phyloP scores from a whole-genome alignment of 2,888 invertebrate species.

The Dysmachus trigonus region DNA sequence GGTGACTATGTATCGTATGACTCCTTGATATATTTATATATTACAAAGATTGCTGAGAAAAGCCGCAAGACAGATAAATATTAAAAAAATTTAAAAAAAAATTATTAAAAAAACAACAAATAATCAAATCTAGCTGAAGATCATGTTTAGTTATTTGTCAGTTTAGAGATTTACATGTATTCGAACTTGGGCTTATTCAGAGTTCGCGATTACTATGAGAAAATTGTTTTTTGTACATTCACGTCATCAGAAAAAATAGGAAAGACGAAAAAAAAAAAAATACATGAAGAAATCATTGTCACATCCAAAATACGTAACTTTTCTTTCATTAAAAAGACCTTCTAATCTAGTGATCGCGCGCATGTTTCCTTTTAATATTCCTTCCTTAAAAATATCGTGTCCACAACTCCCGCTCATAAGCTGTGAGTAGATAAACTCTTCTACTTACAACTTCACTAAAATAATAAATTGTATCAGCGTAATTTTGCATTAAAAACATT shows the following conservation, averaged over 20 bases:
- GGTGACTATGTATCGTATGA: slow-evolving; percentile 15
- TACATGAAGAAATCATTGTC: slow-evolving; percentile 11
- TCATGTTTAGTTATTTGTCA: slow-evolving; percentile 26
- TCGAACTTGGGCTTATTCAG: slow-evolving; percentile 23
- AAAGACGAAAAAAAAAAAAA: slow-evolving; percentile 5
- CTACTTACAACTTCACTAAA: neutral
- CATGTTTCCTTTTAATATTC: neutral
- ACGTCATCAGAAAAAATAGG: neutral
- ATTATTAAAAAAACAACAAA: neutral
- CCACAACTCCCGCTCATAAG: neutral
- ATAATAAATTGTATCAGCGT: neutral
- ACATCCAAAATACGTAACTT: neutral
- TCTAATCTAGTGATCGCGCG: neutral
- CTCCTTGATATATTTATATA: slow-evolving; percentile 38
- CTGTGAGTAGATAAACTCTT: neutral
- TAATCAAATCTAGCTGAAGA: slow-evolving; percentile 35
- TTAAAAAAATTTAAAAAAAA: neutral
- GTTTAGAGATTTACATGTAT: slow-evolving; percentile 11
- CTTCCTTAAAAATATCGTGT: neutral
- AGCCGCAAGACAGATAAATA: neutral
- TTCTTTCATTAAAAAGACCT: slow-evolving; percentile 26
- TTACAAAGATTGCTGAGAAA: neutral
- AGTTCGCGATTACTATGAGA: neutral
- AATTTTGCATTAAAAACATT: neutral
- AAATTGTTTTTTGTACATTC: slow-evolving; percentile 27